Evolutionary conservation across 2,888 invertebrate genomes (phyloP).

Genomic region (Drosophila tanythrix): DNA sequence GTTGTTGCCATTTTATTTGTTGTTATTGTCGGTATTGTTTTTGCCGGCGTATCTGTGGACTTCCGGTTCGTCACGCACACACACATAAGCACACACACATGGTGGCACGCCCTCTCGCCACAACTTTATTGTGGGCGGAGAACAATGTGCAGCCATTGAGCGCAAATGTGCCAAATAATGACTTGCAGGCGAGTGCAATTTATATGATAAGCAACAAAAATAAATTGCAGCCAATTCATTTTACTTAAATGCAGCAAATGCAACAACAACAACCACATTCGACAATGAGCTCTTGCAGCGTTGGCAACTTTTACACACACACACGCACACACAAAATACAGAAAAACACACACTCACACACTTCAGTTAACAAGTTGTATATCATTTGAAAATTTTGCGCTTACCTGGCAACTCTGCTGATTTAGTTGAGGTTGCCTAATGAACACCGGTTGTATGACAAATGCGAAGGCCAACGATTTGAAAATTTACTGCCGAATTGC

Average conservation of each 20-base stretch:
- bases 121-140: constrained; percentile 48
- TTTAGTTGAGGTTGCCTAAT: constrained; percentile 58
- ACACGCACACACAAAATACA: constrained; percentile 8
- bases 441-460: constrained; percentile 38
- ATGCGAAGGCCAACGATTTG: constrained; percentile 19
- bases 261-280: constrained; percentile 28
- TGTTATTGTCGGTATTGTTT: constrained; percentile 29
- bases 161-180: constrained; percentile 82
- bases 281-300: constrained; percentile 55
- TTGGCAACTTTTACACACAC: constrained; percentile 47
- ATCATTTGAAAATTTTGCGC: constrained; percentile 65
- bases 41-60: constrained; percentile 59
- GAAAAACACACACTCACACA: constrained; percentile 1
- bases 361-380: constrained; percentile 40
- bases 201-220: constrained; percentile 82
- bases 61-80: constrained; percentile 76
- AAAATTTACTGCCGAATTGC: constrained; percentile 20
- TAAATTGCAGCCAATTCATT: constrained; percentile 81
- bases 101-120: constrained; percentile 33
- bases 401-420: constrained; percentile 52
- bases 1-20: constrained; percentile 29
- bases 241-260: constrained; percentile 75
- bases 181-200: constrained; percentile 82
- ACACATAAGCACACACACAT: constrained; percentile 10
- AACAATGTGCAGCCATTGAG: constrained; percentile 79